Evolutionary conservation across 2,113 vertebrate species (phyloP), one percentile per base, ranked within the genome.

Genomic region (Echinops telfairi): DNA sequence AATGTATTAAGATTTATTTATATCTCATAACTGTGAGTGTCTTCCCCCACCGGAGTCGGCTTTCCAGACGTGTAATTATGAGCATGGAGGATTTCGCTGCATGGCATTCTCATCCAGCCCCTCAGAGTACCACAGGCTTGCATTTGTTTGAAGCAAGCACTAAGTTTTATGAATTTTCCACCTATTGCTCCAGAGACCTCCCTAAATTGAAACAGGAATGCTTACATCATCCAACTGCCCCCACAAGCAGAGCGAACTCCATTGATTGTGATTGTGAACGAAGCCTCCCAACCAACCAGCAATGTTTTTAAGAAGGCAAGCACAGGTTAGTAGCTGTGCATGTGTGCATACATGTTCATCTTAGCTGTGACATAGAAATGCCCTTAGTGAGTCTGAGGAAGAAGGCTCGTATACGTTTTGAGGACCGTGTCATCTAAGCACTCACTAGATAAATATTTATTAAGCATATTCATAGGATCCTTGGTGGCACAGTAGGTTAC

Each of bases 71-170:
- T 53, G 47, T 53, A 10, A 53, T 53, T 53, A 53, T 53, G 47
- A 53, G 47, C 12, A 8, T 53, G 47, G 12, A 14, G 47, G 47
- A 53, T 53, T 53, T 53, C 5, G 12, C 47, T 53, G 47, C 47
- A 53, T 53, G 5, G 12, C 12, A 53, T 53, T 53, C 9, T 53
- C 47, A 53, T 53, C 47, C 47, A 53, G 47, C 10, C 12, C 47
- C 47, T 53, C 47, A 14, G 6, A 7, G 5, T 1, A 53, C 47
- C 47, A 53, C 2, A 53, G 47, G 47, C 47, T 27, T 87, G 43
- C 53, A 75, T 47, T 84, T 85, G 5, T 93, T 57, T 90, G 53
- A 95, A 82, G 36, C 16, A 87, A 91, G 68, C 15, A 75, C 40
- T 15, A 11, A 33, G 0, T 57, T 68, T 87, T 90, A 70, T 95